Evolutionary conservation across 2,113 vertebrate genomes (phyloP).

Genomic region (Gymnobelideus leadbeateri): DNA sequence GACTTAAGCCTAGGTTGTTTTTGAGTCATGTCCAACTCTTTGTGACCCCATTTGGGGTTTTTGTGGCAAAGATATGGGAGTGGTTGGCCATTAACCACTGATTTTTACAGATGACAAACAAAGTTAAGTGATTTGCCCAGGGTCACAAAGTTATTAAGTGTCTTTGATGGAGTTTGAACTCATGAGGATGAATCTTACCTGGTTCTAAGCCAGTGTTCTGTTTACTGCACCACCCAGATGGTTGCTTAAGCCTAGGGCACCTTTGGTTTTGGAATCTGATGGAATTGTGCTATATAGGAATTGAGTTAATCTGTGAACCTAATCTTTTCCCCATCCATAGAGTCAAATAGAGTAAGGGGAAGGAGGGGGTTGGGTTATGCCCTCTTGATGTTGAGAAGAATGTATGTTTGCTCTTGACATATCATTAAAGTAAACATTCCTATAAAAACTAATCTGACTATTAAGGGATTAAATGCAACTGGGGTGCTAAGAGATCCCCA

Average conservation of each 20-base stretch:
- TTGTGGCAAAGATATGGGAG: not conserved
- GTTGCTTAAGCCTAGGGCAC: not conserved
- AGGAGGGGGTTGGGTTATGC: not conserved
- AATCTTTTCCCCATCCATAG: not conserved
- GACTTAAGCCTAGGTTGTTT: not conserved
- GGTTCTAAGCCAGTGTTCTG: not conserved
- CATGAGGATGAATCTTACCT: not conserved
- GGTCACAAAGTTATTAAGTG: not conserved
- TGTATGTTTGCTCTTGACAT: not conserved
- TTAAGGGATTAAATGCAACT: not conserved
- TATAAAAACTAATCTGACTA: not conserved
- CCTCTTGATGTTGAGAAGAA: not conserved
- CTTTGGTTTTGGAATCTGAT: not conserved
- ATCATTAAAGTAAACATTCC: not conserved
- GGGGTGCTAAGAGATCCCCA: not conserved
- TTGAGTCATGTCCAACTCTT: not conserved
- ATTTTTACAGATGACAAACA: not conserved
- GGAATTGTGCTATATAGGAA: not conserved
- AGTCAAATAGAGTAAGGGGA: not conserved
- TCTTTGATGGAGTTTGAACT: too few species aligned
- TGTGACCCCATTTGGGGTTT: not conserved
- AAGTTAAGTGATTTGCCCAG: not conserved
- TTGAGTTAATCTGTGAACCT: not conserved
- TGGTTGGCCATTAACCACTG: not conserved
- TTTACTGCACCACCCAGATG: not conserved